Evolutionary conservation across 2,797 vertebrate species (phyloP).

Genomic region (Rhynchotus rufescens): DNA sequence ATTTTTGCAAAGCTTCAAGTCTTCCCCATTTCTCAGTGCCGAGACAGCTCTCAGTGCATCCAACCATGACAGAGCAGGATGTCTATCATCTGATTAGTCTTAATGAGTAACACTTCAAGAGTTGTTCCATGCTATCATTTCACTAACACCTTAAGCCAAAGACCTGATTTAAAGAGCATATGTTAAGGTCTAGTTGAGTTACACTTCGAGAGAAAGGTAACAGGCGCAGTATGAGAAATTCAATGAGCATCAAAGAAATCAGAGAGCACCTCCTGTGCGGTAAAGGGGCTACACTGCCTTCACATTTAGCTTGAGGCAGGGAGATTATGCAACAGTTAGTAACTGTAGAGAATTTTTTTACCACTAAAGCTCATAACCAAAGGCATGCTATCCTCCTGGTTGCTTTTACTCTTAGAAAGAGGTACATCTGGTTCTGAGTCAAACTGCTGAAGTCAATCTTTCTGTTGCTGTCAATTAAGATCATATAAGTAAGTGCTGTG

Average conservation of each 20-base stretch:
- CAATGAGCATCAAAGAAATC: not conserved
- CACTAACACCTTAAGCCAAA: not conserved
- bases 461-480: not conserved
- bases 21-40: not conserved
- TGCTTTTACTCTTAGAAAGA: not conserved
- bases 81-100: not conserved
- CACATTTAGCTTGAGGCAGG: not conserved
- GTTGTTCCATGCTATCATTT: not conserved
- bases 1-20: conserved; percentile 26
- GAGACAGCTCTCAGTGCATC: not conserved
- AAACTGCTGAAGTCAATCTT: not conserved
- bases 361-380: not conserved
- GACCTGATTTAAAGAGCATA: not conserved
- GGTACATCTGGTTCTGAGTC: not conserved
- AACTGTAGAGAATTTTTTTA: not conserved
- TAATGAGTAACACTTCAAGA: conserved; percentile 25
- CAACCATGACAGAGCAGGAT: conserved; percentile 3
- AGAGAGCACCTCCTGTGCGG: not conserved
- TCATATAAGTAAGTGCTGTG: not conserved
- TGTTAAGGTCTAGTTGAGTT: not conserved
- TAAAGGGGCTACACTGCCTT: not conserved
- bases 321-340: not conserved
- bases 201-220: not conserved
- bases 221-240: not conserved
- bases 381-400: not conserved